Percentiles rank a stretch among this genome's conserved stretches.
Conservation (phyloP, 2,113 vertebrate species). For the Heterotilapia buettikoferi region DNA sequence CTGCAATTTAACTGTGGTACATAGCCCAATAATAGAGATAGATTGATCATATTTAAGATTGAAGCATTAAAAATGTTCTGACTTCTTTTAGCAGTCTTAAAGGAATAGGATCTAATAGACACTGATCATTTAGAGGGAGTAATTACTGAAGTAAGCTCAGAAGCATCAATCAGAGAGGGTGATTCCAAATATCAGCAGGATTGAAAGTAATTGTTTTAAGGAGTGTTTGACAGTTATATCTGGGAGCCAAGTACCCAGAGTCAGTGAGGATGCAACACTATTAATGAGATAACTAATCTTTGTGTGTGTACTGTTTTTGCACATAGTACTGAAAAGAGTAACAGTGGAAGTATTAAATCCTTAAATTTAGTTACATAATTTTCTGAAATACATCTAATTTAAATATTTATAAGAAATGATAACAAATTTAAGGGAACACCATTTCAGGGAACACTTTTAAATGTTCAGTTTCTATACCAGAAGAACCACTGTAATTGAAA, state of each 20-base stretch:
- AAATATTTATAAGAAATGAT: background rate
- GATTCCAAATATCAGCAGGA: background rate
- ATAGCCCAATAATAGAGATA: background rate
- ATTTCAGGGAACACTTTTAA: background rate
- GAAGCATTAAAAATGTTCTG: background rate
- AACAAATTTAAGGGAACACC: background rate
- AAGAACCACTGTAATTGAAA: background rate
- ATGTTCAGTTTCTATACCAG: background rate
- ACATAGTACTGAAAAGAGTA: background rate
- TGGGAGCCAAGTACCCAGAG: background rate
- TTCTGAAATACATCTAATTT: background rate
- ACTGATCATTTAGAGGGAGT: background rate
- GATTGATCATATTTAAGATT: background rate
- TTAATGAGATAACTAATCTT: background rate
- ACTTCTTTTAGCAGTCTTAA: background rate
- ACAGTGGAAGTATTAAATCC: background rate
- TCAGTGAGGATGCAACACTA: background rate
- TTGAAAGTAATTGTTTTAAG: background rate
- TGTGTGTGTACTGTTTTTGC: background rate
- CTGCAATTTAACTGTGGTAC: background rate
- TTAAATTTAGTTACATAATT: background rate
- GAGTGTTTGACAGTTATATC: background rate
- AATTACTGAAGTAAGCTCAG: background rate
- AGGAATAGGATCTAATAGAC: background rate
- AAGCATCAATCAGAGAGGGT: background rate